phyloP scores from a whole-genome alignment of 1,140 invertebrate genomes.

The Dendroctonus ponderosae region DNA sequence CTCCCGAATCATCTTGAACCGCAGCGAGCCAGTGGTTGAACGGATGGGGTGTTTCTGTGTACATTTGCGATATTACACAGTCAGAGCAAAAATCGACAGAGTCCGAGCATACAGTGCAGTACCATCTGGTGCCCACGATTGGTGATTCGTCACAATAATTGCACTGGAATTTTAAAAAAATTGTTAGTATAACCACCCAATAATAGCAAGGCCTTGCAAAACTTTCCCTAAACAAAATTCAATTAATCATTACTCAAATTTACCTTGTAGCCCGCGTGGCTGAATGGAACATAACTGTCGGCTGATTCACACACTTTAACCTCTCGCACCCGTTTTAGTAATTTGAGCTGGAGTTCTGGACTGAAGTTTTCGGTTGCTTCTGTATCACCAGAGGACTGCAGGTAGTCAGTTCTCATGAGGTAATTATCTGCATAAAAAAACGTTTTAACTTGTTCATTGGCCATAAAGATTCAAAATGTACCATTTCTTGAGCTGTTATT shows the following conservation, averaged over 20 bases:
- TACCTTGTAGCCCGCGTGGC: constrained; percentile 29
- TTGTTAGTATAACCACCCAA: neutral
- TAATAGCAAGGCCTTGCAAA: too few species aligned
- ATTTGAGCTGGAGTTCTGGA: constrained; percentile 42
- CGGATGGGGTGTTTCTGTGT: constrained; percentile 47
- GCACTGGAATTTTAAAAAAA: constrained; percentile 56
- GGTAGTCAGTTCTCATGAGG: constrained; percentile 25
- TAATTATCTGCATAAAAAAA: constrained; percentile 11
- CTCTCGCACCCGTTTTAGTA: constrained; percentile 48
- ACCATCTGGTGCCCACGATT: constrained; percentile 68
- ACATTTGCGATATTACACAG: constrained; percentile 49
- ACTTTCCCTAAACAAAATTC: too few species aligned
- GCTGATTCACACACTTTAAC: constrained; percentile 41
- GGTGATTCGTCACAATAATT: constrained; percentile 65
- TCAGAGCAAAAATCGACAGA: constrained; percentile 51
- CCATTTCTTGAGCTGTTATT: neutral
- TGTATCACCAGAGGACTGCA: constrained; percentile 34
- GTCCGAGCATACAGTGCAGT: constrained; percentile 58
- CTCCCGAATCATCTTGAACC: constrained; percentile 17
- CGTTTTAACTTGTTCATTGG: neutral
- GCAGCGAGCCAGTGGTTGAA: constrained; percentile 43
- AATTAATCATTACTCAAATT: neutral
- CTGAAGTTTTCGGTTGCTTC: neutral
- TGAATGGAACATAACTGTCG: constrained; percentile 17
- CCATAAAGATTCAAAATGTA: neutral